Evolutionary conservation across 2,113 vertebrate species (phyloP).

Genomic region (Chaetodon trifascialis): DNA sequence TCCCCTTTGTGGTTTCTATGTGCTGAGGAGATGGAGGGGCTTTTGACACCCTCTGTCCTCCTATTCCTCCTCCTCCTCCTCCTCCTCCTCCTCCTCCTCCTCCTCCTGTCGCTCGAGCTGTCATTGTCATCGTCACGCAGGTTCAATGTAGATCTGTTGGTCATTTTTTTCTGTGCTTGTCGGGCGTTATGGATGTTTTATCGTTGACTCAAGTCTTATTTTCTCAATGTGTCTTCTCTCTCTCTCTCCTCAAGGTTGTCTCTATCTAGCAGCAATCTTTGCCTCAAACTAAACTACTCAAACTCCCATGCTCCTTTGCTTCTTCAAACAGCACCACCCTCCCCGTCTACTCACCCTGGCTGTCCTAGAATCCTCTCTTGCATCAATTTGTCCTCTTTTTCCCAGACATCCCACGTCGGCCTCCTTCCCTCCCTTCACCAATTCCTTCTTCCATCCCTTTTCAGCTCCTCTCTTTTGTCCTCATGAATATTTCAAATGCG

Average conservation of each 20-base stretch:
- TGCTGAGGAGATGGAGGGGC: constrained; percentile 66
- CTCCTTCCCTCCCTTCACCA: constrained; percentile 45
- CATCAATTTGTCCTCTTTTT: constrained; percentile 75
- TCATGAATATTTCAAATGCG: constrained; percentile 82
- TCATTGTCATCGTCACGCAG: constrained; percentile 66
- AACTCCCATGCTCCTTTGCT: constrained; percentile 60
- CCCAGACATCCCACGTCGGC: constrained; percentile 49
- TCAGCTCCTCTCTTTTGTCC: constrained; percentile 72
- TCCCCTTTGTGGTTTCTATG: constrained; percentile 69
- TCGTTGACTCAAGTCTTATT: constrained; percentile 47
- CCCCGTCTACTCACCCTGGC: constrained; percentile 28
- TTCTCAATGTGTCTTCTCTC: constrained; percentile 36
- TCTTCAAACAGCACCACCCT: constrained; percentile 23
- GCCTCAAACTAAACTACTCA: constrained; percentile 46
- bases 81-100: constrained; percentile 54
- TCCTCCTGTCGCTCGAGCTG: constrained; percentile 62
- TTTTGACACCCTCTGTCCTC: constrained; percentile 59
- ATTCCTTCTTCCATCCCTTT: constrained; percentile 45
- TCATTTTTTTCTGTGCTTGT: constrained; percentile 64
- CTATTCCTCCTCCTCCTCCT: constrained; percentile 49
- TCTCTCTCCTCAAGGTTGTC: constrained; percentile 60
- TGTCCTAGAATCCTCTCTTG: constrained; percentile 71
- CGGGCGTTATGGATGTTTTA: constrained; percentile 60
- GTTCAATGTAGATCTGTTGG: constrained; percentile 58
- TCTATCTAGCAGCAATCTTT: constrained; percentile 50